Percentiles rank a stretch among this genome's conserved stretches.
Evolutionary conservation across 2,113 vertebrate species (phyloP).

Genomic region (Brachionichthys hirsutus): DNA sequence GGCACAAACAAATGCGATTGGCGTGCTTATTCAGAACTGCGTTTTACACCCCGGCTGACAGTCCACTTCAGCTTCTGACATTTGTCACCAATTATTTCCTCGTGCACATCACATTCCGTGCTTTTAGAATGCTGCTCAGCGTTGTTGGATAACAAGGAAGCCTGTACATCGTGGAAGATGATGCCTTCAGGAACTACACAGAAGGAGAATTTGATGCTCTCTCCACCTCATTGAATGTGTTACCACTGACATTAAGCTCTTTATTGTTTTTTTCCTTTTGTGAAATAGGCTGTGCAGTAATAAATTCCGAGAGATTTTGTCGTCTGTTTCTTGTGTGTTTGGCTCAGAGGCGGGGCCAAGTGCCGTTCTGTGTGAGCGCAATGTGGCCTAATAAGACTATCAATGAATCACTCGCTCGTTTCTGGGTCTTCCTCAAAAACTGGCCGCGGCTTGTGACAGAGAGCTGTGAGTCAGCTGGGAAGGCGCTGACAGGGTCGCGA

Average conservation of each 20-base stretch:
- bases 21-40: conserved; percentile 18
- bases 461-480: conserved; percentile 6
- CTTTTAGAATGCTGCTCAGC: conserved; percentile 17
- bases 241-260: conserved; percentile 45
- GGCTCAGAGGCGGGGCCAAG: conserved; percentile 5
- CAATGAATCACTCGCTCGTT: conserved; percentile 22
- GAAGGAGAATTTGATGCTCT: conserved; percentile 36
- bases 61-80: conserved; percentile 14
- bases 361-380: conserved; percentile 12
- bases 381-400: conserved; percentile 25
- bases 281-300: conserved; percentile 15
- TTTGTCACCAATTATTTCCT: conserved; percentile 31
- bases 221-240: conserved; percentile 36
- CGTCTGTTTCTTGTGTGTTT: conserved; percentile 37
- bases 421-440: conserved; percentile 12
- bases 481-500: not conserved
- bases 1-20: conserved; percentile 11
- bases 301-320: conserved; percentile 23
- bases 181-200: conserved; percentile 52
- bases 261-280: conserved; percentile 46
- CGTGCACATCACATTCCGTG: conserved; percentile 19
- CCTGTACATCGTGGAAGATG: conserved; percentile 25
- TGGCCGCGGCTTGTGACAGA: conserved; percentile 1
- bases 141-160: conserved; percentile 22
- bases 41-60: conserved; percentile 20